Base-by-base conservation (phyloP, 37 sponge, comb jelly and placozoan species). In the Halichondria panicea region DNA sequence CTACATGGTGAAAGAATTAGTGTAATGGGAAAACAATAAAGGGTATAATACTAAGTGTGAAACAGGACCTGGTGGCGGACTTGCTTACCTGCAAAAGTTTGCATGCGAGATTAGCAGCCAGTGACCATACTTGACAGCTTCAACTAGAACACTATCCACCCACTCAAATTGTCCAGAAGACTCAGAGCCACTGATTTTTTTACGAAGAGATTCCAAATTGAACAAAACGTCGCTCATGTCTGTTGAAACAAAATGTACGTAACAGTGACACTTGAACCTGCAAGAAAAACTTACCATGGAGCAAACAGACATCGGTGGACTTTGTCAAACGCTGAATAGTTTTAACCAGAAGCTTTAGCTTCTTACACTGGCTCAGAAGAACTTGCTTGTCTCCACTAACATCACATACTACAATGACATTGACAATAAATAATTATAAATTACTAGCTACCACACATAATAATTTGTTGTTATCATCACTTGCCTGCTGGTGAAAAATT, bases 51-150 rank as follows among this genome's bases (percentile, higher is more conserved):
- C 12, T 13, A 13, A 50, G 53, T n/a, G n/a, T n/a, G 13, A 48
- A 48, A 48, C 13, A 48, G 13, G 13, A 48, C 50, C 9, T 48
- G 13, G 9, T 18, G 50, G 13, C 9, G 50, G 13, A 13, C 50
- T 48, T 48, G 8, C 57, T 56, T 38, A 93, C 94, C 83, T 89
- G 81, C 94, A 93, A 54, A 95, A 80, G 71, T 95, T 98, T 24
- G 94, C 96, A 81, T 95, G 90, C 32, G 88, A 84, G 30, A 98
- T 70, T 33, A 93, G 36, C 34, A 98, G 76, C 99, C 99, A 98
- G 68, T 95, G 83, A 3, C 99, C 99, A 45, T 91, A 44, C 11
- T 59, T 60, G 4, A 93, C 32, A 27, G 99, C 91, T 44, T 72
- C 71, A 41, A 98, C 96, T 43, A 98, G 63, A 13, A 81, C 65